Conservation (phyloP, 2,888 invertebrate species). For the Drosophila mulleri region DNA sequence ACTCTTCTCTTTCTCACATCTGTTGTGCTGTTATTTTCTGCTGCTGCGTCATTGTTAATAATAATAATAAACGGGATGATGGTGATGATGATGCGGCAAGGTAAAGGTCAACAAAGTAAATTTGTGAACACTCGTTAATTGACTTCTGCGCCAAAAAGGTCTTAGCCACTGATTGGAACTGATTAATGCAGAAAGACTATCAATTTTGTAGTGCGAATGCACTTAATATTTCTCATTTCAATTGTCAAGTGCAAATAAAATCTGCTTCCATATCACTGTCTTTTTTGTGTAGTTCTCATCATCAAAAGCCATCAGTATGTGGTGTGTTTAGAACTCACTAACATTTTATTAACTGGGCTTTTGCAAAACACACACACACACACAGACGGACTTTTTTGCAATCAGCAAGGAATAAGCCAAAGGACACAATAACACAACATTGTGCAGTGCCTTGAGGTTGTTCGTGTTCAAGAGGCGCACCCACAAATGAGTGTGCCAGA, state of each 20-base stretch:
- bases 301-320: constrained; percentile 42
- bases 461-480: constrained; percentile 24
- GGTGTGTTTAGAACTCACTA: constrained; percentile 5
- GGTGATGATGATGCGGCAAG: constrained; percentile 49
- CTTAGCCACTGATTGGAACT: constrained; percentile 27
- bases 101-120: constrained; percentile 64
- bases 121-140: constrained; percentile 47
- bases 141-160: constrained; percentile 38
- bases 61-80: constrained; percentile 52
- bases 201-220: constrained; percentile 14
- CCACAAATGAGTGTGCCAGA: constrained; percentile 27
- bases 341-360: constrained; percentile 16
- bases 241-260: constrained; percentile 7
- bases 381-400: neutral
- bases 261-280: neutral
- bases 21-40: constrained; percentile 12
- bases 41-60: constrained; percentile 71
- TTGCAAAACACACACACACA: neutral
- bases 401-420: constrained; percentile 22
- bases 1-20: constrained; percentile 5
- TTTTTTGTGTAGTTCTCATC: constrained; percentile 27
- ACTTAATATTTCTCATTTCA: constrained; percentile 7
- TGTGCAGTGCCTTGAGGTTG: constrained; percentile 32
- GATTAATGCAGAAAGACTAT: constrained; percentile 11
- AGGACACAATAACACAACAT: constrained; percentile 15